Conservation (phyloP, 2,888 invertebrate species). For the Liodrosophila aerea region DNA sequence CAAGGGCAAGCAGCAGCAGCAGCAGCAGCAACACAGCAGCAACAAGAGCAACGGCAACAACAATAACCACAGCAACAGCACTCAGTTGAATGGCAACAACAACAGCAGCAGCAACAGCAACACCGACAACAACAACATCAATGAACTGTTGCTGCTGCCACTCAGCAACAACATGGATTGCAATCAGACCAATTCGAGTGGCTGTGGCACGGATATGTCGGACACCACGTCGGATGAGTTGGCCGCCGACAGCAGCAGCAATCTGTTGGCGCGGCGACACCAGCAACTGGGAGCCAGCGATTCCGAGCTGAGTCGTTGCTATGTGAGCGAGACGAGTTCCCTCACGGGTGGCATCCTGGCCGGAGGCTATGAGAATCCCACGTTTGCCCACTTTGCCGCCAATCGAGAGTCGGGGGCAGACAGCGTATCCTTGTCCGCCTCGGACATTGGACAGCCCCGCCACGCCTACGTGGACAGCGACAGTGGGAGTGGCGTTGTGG, state of each 20-base stretch:
- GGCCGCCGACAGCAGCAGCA: conserved; percentile 55
- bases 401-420: conserved; percentile 57
- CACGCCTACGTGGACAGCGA: conserved; percentile 69
- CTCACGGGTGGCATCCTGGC: conserved; percentile 71
- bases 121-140: conserved; percentile 63
- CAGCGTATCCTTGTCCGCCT: conserved; percentile 59
- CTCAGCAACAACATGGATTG: conserved; percentile 56
- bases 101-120: conserved; percentile 34
- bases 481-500: conserved; percentile 79
- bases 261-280: conserved; percentile 37
- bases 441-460: conserved; percentile 65
- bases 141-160: conserved; percentile 35
- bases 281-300: conserved; percentile 79
- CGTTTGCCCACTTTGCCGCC: conserved; percentile 80
- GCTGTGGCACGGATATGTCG: conserved; percentile 80
- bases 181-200: conserved; percentile 80
- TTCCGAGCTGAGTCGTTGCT: conserved; percentile 81
- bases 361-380: conserved; percentile 82
- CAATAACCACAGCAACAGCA: conserved; percentile 33
- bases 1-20: conserved; percentile 70
- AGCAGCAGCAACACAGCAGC: conserved; percentile 35
- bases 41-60: conserved; percentile 30
- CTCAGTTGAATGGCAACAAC: conserved; percentile 36
- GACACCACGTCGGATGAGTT: conserved; percentile 79
- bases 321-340: conserved; percentile 82